Conservation (phyloP, 2,797 vertebrate genomes). For the Phyllotis vaccarum region DNA sequence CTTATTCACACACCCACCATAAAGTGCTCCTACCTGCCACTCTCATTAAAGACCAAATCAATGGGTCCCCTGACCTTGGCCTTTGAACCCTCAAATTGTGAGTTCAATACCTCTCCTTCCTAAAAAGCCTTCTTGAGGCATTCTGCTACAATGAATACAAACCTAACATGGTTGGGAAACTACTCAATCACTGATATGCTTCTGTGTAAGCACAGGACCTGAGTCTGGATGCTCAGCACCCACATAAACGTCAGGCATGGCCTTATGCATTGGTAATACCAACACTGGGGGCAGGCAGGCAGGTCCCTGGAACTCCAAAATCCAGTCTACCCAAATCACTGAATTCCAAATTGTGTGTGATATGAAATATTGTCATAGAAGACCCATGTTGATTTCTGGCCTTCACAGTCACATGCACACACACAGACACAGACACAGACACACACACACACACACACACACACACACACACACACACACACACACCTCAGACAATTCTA, state of each 20-base stretch:
- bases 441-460: background rate
- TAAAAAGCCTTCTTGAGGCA: no score
- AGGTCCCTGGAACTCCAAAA: background rate
- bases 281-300: background rate
- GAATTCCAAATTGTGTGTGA: background rate
- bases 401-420: background rate
- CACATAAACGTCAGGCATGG: background rate
- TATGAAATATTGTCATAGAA: background rate
- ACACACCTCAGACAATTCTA: background rate
- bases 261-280: background rate
- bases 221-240: background rate
- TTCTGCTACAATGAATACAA: background rate
- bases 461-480: background rate
- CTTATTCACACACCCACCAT: background rate
- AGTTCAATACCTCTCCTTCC: background rate
- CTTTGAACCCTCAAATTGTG: background rate
- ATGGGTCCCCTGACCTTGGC: background rate
- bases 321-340: background rate
- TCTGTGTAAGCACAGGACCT: background rate
- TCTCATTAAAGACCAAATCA: background rate
- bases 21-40: background rate
- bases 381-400: background rate
- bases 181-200: background rate
- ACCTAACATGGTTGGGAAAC: rapidly evolving
- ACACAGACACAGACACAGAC: background rate